Evolutionary conservation across 1,140 invertebrate species (phyloP).

Genomic region (Lepidurus arcticus): DNA sequence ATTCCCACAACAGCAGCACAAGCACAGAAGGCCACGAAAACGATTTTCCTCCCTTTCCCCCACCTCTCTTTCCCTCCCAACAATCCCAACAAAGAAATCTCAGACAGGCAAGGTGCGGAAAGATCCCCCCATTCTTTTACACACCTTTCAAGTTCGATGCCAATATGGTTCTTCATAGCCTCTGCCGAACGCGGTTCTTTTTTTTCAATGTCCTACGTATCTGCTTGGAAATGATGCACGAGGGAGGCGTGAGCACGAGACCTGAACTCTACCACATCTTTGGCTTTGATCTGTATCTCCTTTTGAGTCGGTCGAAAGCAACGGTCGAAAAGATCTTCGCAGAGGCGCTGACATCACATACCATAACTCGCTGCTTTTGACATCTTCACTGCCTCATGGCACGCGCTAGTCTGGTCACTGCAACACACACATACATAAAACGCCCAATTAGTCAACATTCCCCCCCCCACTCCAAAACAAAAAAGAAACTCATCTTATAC

Average conservation of each 20-base stretch:
- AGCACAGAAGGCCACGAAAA: not conserved
- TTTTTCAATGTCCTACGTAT: not conserved
- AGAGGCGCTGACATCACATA: conserved; percentile 4
- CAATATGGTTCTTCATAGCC: not conserved
- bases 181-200: not conserved
- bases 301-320: not conserved
- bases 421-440: not conserved
- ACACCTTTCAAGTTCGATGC: not conserved
- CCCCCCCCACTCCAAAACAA: not conserved
- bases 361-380: conserved; percentile 10
- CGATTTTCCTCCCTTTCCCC: no score
- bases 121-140: not conserved
- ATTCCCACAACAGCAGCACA: not conserved
- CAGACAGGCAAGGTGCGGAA: not conserved
- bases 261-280: no score
- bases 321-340: not conserved
- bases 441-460: conserved; percentile 11
- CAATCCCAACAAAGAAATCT: not conserved
- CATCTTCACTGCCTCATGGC: conserved; percentile 9
- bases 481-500: no score
- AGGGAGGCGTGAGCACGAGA: not conserved
- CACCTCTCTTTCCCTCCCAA: not conserved
- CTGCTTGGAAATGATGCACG: not conserved
- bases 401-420: not conserved
- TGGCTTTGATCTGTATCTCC: conserved; percentile 2